Percentiles rank a stretch among this genome's conserved stretches.
phyloP scores from a whole-genome alignment of 2,888 invertebrate genomes.

The Opisthograptis luteolata region DNA sequence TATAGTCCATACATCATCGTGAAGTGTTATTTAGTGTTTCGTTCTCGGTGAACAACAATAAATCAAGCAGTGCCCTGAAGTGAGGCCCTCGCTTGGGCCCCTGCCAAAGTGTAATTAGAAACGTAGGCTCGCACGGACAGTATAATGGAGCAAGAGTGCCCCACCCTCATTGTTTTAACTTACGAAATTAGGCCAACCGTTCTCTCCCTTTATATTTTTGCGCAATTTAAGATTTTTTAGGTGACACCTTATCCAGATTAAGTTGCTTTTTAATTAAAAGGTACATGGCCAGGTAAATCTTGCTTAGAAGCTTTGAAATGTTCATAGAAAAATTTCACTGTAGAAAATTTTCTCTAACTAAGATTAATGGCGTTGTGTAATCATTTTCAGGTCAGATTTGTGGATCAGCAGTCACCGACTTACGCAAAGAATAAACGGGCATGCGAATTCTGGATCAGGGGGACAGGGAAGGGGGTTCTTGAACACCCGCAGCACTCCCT shows the following conservation, averaged over 20 bases:
- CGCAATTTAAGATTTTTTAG: constrained; percentile 11
- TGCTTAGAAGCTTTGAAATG: too few species aligned
- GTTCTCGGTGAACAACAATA: constrained; percentile 69
- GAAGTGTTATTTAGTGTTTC: constrained; percentile 69
- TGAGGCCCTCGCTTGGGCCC: constrained; percentile 63
- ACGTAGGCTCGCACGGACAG: constrained; percentile 61
- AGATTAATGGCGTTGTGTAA: constrained; percentile 25
- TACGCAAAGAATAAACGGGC: constrained; percentile 93
- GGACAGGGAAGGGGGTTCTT: constrained; percentile 90
- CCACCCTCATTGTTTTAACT: constrained; percentile 67
- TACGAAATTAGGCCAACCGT: constrained; percentile 59
- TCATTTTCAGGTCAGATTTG: constrained; percentile 89
- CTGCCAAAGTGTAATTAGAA: constrained; percentile 79
- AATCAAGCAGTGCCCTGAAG: constrained; percentile 67
- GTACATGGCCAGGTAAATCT: neutral
- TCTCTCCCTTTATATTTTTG: constrained; percentile 33
- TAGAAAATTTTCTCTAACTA: too few species aligned
- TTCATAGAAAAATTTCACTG: too few species aligned
- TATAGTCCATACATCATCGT: constrained; percentile 56
- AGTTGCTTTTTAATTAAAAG: constrained; percentile 6
- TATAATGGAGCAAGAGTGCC: constrained; percentile 63
- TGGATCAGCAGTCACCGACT: constrained; percentile 92
- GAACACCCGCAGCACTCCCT: constrained; percentile 94
- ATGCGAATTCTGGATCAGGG: constrained; percentile 94
- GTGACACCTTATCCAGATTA: constrained; percentile 8